Evolutionary conservation across 2,113 vertebrate species (phyloP), one percentile per base, ranked within the genome.

Genomic region (Telmatochromis sp.): DNA sequence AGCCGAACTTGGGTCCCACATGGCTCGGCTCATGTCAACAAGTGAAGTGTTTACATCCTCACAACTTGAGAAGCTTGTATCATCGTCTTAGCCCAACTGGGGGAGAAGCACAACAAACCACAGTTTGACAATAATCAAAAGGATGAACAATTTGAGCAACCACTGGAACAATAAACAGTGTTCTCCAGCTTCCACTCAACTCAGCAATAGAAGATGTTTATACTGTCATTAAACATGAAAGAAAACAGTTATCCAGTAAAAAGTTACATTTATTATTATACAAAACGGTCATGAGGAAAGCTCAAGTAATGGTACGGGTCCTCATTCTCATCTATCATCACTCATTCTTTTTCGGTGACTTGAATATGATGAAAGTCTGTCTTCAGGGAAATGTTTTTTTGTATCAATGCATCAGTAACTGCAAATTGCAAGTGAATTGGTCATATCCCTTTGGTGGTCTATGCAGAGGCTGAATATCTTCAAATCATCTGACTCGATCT

Each of bases 361-460:
- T 85, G 86, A 75, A 87, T 91, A 89, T 85, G 88, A 93, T 88
- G 93, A 92, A 92, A 92, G 84, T 87, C 81, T 83, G 65, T 92
- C 89, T 91, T 86, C 57, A 21, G 91, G 93, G 90, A 87, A 92
- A 93, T 89, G 92, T 88, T 91, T 26, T 89, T 95, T 95, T 93
- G 93, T 90, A 93, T 94, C 91, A 93, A 92, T 92, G 95, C 94
- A 94, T 94, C 95, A 94, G 82, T 92, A 88, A 89, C 89, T 95
- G 80, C 84, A 95, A 96, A 96, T 95, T 95, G 94, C 90, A 89
- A 92, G 91, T 92, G 94, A 90, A 95, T 94, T 94, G 92, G 90
- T 93, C 91, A 87, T 86, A 93, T 93, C 91, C 92, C 90, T 81
- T 89, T 89, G 90, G 91, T 79, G n/a, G 60, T 84, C 83, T 92